phyloP scores from a whole-genome alignment of 2,113 vertebrate genomes.

The Atrichornis clamosus region DNA sequence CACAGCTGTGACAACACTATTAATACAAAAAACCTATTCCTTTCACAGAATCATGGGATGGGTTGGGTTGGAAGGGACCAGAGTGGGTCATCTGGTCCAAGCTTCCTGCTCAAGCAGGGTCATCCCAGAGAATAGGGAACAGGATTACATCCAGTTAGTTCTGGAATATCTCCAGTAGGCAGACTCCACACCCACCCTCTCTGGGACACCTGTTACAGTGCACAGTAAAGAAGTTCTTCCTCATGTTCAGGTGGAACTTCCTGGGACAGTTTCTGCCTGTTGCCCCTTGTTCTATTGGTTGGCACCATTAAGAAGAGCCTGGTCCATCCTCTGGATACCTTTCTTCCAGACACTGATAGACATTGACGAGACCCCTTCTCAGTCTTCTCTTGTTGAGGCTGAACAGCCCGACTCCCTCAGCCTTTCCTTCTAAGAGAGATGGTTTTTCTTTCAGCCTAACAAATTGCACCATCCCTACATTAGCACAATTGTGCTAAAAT shows the following conservation, averaged over 20 bases:
- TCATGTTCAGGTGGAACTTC: too few relatives aligned
- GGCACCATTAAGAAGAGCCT: not conserved
- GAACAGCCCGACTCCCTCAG: not conserved
- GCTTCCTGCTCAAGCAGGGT: too few relatives aligned
- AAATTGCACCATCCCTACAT: not conserved
- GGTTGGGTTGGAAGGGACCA: not conserved
- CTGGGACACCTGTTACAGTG: not conserved
- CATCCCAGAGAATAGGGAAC: not conserved
- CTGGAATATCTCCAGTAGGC: not conserved
- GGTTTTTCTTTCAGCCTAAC: not conserved
- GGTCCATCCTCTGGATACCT: not conserved
- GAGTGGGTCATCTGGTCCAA: not conserved
- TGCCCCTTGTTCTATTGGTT: not conserved
- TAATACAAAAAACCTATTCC: accelerated
- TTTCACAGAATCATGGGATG: not conserved
- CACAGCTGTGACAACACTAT: not conserved
- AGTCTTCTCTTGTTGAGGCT: not conserved
- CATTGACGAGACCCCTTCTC: not conserved
- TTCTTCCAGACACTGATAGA: too few relatives aligned
- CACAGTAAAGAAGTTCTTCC: not conserved
- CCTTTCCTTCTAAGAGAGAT: not conserved
- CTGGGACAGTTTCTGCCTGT: not conserved
- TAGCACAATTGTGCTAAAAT: not conserved
- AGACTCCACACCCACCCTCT: not conserved
- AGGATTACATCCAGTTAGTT: too few relatives aligned